These are phyloP conservation scores for Vidua macroura DNA, from an alignment of 2,113 vertebrate genomes.

Conservation along the genomic window DNA sequence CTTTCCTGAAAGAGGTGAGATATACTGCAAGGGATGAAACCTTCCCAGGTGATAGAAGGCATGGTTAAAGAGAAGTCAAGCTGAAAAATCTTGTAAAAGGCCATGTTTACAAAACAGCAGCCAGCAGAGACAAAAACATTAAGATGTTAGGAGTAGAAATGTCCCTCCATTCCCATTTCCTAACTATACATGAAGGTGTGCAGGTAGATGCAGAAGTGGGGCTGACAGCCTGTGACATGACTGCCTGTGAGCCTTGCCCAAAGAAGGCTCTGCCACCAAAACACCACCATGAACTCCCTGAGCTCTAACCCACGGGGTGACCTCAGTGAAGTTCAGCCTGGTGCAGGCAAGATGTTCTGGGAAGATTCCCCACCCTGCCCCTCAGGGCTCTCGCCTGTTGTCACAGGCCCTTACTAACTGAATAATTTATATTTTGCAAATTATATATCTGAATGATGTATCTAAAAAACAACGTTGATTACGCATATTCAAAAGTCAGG, in stretches of 20 bases:
- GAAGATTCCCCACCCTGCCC: slow-evolving; percentile 2
- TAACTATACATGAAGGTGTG: rapidly evolving
- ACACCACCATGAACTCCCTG: background rate
- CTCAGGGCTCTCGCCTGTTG: background rate
- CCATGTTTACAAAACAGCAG: background rate
- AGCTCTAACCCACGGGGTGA: background rate
- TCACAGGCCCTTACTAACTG: slow-evolving; percentile 41
- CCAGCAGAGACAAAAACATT: background rate
- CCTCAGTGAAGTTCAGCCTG: background rate
- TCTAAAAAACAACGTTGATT: background rate
- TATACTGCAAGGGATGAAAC: background rate
- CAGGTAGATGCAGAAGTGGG: too few relatives aligned
- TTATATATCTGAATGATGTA: background rate
- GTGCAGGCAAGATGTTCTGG: background rate
- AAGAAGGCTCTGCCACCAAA: background rate
- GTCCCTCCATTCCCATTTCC: background rate
- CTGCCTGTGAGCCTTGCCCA: background rate
- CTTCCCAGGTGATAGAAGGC: background rate
- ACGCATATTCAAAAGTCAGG: background rate
- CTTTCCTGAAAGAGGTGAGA: background rate
- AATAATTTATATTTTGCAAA: slow-evolving; percentile 1
- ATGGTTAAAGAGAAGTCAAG: background rate
- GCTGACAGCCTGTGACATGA: background rate
- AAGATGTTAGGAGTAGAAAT: background rate
- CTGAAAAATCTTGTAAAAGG: background rate